Base-by-base conservation (phyloP, 2,797 vertebrate species). In the Helostoma temminkii region DNA sequence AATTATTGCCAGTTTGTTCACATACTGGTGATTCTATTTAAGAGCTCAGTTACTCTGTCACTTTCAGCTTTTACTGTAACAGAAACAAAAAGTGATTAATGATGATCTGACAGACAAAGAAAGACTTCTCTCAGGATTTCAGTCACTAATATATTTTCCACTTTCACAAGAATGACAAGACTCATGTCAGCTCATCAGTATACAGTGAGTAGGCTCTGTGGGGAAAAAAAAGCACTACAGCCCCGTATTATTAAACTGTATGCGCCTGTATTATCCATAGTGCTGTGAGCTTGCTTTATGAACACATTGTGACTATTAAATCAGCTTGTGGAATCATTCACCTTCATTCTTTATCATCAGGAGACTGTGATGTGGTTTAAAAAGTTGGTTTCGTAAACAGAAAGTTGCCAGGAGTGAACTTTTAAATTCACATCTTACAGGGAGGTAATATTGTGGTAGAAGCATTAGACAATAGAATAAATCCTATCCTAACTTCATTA, bases 211-310 rank as follows among this genome's bases (percentile, higher is more conserved):
- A 7, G 64, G 39, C 42, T 74, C 73, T 72, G 30, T 19, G 15
- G 61, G 52, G 48, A 49, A 26, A 10, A 25, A 50, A 11, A 8
- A 32, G 28, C 15, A 43, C 43, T 59, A 41, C 65, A 56, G 71
- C 32, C 62, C 55, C 49, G 41, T 70, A 26, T 82, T 86, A 82
- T 81, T 81, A 82, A 79, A 85, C 73, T 50, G 50, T 72, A 58
- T 64, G 56, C 34, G 46, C 3, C 70, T 58, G 65, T 41, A 36
- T 78, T 64, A 80, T 52, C 75, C 60, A 61, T 52, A 52, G 58
- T 58, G 53, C 68, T 54, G 37, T 22, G 53, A 65, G 64, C 52
- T 71, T 25, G 47, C 76, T 53, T 73, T 67, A 64, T 74, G 72
- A 84, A 67, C 59, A 66, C 71, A 78, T 75, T 75, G 67, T 32